Evolutionary conservation across 2,113 vertebrate species (phyloP).

Genomic region (Ageneiosus marmoratus): DNA sequence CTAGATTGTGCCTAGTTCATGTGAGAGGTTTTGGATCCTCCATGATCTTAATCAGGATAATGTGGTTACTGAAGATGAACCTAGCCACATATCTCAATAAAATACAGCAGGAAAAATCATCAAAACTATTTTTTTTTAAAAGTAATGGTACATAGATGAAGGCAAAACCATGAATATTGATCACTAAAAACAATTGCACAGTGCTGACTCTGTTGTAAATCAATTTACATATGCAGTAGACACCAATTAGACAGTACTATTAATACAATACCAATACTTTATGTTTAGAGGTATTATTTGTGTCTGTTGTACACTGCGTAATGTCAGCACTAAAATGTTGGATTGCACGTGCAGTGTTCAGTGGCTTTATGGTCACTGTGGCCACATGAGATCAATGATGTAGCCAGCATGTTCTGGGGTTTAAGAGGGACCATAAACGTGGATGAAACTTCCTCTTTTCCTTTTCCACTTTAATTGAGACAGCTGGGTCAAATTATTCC

Average conservation of each 20-base stretch:
- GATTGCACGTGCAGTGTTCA: constrained; percentile 48
- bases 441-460: constrained; percentile 53
- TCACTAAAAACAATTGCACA: not conserved
- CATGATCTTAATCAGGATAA: not conserved
- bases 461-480: constrained; percentile 50
- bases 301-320: constrained; percentile 33
- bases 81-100: not conserved
- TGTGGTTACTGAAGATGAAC: not conserved
- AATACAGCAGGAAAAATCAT: not conserved
- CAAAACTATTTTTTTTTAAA: not conserved
- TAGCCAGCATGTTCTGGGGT: constrained; percentile 47
- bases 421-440: constrained; percentile 57
- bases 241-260: not conserved
- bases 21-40: not conserved
- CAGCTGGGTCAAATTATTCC: constrained; percentile 53
- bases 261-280: not conserved
- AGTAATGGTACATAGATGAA: not conserved
- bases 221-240: not conserved
- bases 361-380: constrained; percentile 56
- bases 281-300: constrained; percentile 44
- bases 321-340: constrained; percentile 49
- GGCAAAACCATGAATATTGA: not conserved
- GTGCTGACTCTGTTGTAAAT: no score
- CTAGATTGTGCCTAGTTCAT: not conserved
- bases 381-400: constrained; percentile 58